These are phyloP conservation scores for Ifrita kowaldi DNA, from an alignment of 2,113 vertebrate species.

Conservation along the genomic window DNA sequence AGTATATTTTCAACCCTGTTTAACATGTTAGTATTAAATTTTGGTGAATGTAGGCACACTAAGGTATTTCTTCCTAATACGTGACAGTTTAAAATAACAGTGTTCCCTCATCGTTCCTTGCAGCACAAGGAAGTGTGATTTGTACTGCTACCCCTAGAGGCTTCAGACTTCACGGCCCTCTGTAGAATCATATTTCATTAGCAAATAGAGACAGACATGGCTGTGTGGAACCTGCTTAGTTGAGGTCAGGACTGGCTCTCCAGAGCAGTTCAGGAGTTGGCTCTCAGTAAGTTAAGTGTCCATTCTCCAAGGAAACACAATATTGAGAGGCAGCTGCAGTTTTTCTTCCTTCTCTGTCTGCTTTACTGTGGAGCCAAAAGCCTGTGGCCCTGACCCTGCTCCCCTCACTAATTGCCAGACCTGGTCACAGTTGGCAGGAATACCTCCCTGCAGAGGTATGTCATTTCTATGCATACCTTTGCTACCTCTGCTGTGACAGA, in stretches of 20 bases:
- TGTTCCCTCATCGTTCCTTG: background rate
- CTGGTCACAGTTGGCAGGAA: background rate
- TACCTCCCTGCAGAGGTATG: background rate
- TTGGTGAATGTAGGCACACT: background rate
- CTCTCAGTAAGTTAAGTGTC: background rate
- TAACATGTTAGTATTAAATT: background rate
- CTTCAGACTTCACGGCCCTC: background rate
- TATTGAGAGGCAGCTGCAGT: background rate
- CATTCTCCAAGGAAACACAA: background rate
- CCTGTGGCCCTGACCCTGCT: background rate
- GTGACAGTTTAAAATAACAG: background rate
- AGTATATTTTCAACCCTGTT: background rate
- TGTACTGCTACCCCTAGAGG: background rate
- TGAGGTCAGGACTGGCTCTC: background rate
- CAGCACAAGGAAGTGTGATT: background rate
- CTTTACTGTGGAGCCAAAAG: background rate
- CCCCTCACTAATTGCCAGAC: background rate
- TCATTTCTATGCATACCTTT: background rate
- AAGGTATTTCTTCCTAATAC: background rate
- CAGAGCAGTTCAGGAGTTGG: background rate
- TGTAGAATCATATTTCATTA: background rate
- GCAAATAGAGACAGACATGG: background rate
- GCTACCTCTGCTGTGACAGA: background rate
- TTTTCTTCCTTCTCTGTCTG: background rate
- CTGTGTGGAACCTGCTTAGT: background rate